Evolutionary conservation across 2,113 vertebrate genomes (phyloP).

Genomic region (Caracal caracal): DNA sequence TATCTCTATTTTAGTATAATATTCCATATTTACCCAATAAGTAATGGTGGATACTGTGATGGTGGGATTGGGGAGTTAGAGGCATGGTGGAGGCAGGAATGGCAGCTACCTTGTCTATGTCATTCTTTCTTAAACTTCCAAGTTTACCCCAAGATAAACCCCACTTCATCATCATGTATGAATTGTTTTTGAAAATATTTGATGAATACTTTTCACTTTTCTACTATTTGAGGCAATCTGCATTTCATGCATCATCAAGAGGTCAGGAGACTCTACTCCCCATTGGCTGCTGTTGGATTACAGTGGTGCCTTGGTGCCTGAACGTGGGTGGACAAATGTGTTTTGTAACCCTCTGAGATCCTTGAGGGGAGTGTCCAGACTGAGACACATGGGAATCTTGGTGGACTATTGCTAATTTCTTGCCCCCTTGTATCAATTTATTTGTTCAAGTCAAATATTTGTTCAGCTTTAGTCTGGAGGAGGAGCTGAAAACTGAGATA

Average conservation of each 20-base stretch:
- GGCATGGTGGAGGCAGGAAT: neutral
- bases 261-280: neutral
- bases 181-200: conserved; percentile 15
- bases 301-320: neutral
- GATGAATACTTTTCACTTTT: neutral
- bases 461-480: conserved; percentile 19
- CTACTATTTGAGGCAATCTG: conserved; percentile 3
- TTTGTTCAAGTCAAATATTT: conserved; percentile 1
- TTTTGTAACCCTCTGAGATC: neutral
- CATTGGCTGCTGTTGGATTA: neutral
- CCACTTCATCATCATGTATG: neutral
- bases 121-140: neutral
- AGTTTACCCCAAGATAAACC: neutral
- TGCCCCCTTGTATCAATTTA: neutral
- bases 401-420: neutral
- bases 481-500: neutral
- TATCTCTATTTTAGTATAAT: neutral
- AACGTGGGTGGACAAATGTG: neutral
- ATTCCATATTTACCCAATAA: neutral
- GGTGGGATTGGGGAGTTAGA: neutral
- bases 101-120: neutral
- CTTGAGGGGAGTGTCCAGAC: neutral
- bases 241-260: neutral
- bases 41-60: neutral
- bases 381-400: neutral